A percentile compares a stretch with the other conserved stretches of the same genome.
Conservation (phyloP, 2,888 invertebrate genomes). For the Zygaena filipendulae region DNA sequence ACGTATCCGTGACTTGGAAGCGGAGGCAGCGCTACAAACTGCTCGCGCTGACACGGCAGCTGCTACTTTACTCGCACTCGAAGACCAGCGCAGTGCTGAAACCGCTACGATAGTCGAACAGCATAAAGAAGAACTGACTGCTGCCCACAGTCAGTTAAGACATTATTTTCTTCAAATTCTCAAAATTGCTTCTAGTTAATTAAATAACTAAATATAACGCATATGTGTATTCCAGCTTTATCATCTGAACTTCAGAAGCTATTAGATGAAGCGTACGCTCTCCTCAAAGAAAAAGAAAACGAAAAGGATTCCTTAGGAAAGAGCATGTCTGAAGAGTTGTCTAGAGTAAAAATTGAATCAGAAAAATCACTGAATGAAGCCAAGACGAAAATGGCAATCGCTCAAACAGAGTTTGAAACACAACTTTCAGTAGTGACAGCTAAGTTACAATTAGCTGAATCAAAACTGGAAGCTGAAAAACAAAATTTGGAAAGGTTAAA, state of each 20-base stretch:
- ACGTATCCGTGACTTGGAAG: constrained; percentile 57
- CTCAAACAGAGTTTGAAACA: constrained; percentile 70
- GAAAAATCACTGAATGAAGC: constrained; percentile 60
- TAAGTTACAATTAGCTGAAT: constrained; percentile 63
- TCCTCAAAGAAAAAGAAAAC: constrained; percentile 59
- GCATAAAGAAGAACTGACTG: constrained; percentile 52
- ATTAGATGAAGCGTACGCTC: constrained; percentile 60
- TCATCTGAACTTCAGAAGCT: constrained; percentile 60
- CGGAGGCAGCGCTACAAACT: constrained; percentile 40
- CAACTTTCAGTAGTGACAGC: constrained; percentile 65
- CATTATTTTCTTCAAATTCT: background rate
- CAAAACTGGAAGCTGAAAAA: constrained; percentile 54
- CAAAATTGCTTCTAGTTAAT: background rate
- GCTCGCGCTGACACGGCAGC: constrained; percentile 49
- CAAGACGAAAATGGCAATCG: constrained; percentile 75
- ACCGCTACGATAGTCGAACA: constrained; percentile 36
- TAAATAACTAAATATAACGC: too few species aligned
- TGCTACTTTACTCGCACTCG: constrained; percentile 34
- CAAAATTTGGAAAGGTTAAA: constrained; percentile 55
- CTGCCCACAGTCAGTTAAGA: constrained; percentile 47
- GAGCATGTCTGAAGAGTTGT: constrained; percentile 57
- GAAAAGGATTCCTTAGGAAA: constrained; percentile 62
- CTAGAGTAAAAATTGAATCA: constrained; percentile 55
- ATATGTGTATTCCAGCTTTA: constrained; percentile 40
- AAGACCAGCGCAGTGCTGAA: constrained; percentile 44